Percentiles rank a stretch among this genome's conserved stretches.
phyloP scores from a whole-genome alignment of 2,888 invertebrate genomes.

The Notocelia uddmanniana region DNA sequence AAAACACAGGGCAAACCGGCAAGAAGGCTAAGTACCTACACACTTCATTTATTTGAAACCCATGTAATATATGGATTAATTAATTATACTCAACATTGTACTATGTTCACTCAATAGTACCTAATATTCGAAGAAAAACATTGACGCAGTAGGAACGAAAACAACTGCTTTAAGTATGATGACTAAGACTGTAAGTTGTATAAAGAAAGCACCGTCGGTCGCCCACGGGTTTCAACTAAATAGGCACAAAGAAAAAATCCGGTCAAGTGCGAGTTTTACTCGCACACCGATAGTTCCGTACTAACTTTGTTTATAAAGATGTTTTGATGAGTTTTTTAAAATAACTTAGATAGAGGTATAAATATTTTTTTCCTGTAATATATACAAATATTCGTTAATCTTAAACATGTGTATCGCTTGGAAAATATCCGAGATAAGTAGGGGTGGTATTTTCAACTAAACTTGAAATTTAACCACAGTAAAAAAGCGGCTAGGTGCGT shows the following conservation, averaged over 20 bases:
- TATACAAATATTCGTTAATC: no score
- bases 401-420: no score
- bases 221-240: not conserved
- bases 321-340: no score
- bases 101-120: not conserved
- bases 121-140: conserved; percentile 1
- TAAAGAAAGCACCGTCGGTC: not conserved
- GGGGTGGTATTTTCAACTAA: no score
- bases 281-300: no score
- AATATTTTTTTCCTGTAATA: no score
- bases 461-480: no score
- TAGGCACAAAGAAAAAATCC: not conserved
- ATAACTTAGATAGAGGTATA: no score
- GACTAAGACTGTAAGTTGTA: not conserved
- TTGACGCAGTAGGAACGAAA: conserved; percentile 1
- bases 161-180: not conserved
- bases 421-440: no score
- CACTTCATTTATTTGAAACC: conserved; percentile 1
- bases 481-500: no score
- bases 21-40: not conserved
- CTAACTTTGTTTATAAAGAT: no score
- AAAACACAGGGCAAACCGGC: conserved; percentile 4
- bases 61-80: not conserved
- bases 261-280: no score
- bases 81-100: not conserved